Percentiles rank a stretch among this genome's conserved stretches.
Evolutionary conservation across 2,797 vertebrate genomes (phyloP).

Genomic region (Epinephelus awoara): DNA sequence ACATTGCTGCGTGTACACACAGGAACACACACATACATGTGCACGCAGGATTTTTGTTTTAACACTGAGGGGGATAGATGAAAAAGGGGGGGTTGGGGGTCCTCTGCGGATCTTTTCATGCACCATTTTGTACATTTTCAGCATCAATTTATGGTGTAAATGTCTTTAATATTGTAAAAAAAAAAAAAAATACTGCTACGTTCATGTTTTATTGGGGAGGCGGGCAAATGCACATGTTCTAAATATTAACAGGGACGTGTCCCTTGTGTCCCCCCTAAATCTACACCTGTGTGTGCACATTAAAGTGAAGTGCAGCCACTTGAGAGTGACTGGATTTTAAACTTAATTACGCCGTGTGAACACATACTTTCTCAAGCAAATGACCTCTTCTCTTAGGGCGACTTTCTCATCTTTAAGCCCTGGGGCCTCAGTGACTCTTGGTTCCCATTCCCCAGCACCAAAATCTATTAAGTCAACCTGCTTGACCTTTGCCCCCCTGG

Average conservation of each 20-base stretch:
- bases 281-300: too few relatives aligned
- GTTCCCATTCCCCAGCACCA: constrained; percentile 35
- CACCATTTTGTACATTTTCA: too few relatives aligned
- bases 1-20: neutral
- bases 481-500: constrained; percentile 11
- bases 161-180: too few relatives aligned
- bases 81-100: neutral
- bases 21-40: neutral
- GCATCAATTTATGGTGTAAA: too few relatives aligned
- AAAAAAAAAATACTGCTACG: too few relatives aligned
- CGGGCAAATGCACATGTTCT: too few relatives aligned
- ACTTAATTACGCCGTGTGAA: constrained; percentile 35
- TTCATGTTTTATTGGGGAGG: too few relatives aligned
- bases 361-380: constrained; percentile 33
- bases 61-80: neutral
- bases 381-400: constrained; percentile 17
- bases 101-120: too few relatives aligned
- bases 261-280: too few relatives aligned
- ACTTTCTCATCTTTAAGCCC: constrained; percentile 40
- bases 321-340: constrained; percentile 46
- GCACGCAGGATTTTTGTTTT: too few relatives aligned
- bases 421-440: neutral
- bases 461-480: constrained; percentile 15
- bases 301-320: constrained; percentile 31
- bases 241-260: too few relatives aligned